Conservation (phyloP, 2,888 invertebrate species). For the Caenorhabditis parvicauda region DNA sequence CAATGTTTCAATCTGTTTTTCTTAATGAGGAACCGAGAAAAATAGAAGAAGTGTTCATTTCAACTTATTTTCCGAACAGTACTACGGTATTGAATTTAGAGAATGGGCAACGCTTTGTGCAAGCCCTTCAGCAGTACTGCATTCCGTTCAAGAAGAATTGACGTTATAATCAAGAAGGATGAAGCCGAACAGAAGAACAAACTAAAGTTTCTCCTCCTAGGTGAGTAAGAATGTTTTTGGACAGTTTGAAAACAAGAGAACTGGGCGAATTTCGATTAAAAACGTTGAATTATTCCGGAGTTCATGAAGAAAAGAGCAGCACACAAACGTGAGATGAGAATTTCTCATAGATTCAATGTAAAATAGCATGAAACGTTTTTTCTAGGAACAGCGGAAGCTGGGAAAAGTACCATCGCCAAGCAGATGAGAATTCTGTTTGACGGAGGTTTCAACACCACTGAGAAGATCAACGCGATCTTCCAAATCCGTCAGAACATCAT, state of each 20-base stretch:
- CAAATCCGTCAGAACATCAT: slow-evolving; percentile 24
- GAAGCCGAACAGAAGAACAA: slow-evolving; percentile 13
- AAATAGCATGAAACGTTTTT: slow-evolving; percentile 6
- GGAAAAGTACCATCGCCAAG: slow-evolving; percentile 38
- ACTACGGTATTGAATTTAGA: too few species aligned
- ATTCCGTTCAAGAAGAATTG: slow-evolving; percentile 12
- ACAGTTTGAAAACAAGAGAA: too few species aligned
- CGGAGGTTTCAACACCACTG: slow-evolving; percentile 28
- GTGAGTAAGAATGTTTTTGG: too few species aligned
- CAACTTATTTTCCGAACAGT: too few species aligned
- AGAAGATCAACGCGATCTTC: slow-evolving; percentile 27
- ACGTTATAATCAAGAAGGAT: slow-evolving; percentile 13
- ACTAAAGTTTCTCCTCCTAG: slow-evolving; percentile 12
- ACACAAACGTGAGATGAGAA: too few species aligned
- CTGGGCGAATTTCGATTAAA: too few species aligned
- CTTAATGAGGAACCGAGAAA: too few species aligned
- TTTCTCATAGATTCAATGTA: neutral
- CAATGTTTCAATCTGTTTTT: too few species aligned
- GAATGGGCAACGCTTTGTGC: slow-evolving; percentile 21
- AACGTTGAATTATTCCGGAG: too few species aligned
- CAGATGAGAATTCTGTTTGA: slow-evolving; percentile 31
- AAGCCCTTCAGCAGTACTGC: slow-evolving; percentile 16
- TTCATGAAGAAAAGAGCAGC: too few species aligned
- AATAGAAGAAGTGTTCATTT: too few species aligned
- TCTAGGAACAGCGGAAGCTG: slow-evolving; percentile 23